Percentiles rank a stretch among this genome's conserved stretches.
Evolutionary conservation across 2,888 invertebrate species (phyloP).

Genomic region (Enchytraeus crypticus): DNA sequence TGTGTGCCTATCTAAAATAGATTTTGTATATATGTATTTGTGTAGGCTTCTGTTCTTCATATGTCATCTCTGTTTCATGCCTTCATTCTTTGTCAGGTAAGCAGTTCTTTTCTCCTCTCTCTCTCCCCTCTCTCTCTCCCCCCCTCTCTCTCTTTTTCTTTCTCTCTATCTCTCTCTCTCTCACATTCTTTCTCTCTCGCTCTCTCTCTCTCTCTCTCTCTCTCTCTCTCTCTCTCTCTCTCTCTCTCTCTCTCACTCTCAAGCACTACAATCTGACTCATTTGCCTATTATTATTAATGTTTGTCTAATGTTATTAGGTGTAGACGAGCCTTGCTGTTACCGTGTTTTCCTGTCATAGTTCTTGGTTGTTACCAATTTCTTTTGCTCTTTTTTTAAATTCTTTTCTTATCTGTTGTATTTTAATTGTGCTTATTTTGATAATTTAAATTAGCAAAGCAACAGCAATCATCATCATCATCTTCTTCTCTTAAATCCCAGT

Average conservation of each 20-base stretch:
- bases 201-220: slow-evolving; percentile 5
- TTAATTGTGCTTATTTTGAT: not conserved
- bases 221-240: not conserved
- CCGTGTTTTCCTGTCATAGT: not conserved
- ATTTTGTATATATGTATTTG: no score
- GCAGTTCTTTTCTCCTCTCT: slow-evolving; percentile 2
- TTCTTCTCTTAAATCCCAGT: no score
- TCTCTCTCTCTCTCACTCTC: not conserved
- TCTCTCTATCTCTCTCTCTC: no score
- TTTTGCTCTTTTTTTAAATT: not conserved
- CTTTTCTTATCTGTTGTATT: not conserved
- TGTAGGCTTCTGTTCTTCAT: slow-evolving; percentile 71
- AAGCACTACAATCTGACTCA: no score
- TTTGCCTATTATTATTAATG: not conserved
- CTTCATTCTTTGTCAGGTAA: slow-evolving; percentile 86
- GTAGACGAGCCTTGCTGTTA: not conserved
- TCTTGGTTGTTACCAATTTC: not conserved
- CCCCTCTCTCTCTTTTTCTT: not conserved
- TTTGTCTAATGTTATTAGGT: not conserved
- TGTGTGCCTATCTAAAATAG: no score
- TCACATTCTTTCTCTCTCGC: no score
- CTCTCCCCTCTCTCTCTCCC: not conserved
- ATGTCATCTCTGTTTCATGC: slow-evolving; percentile 95
- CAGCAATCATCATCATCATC: no score
- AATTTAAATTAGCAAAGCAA: no score